Evolutionary conservation across 2,888 invertebrate genomes (phyloP), one percentile per base, ranked within the genome.

Genomic region (Clunio marinus): DNA sequence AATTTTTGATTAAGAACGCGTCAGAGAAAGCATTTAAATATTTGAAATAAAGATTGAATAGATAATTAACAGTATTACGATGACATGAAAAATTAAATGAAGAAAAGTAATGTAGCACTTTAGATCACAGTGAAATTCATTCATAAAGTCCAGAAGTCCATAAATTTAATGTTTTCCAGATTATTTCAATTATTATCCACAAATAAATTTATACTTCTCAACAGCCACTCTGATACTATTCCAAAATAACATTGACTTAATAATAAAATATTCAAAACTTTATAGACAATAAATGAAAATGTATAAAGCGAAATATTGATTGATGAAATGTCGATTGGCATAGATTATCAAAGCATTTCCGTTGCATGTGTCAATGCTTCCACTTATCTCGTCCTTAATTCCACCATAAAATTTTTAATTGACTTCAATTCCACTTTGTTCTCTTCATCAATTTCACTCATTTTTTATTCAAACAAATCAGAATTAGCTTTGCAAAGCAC

Each of bases 241-340:
- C n/a, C n/a, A n/a, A 41, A 41, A 41, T 4, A 32, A 7, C 4
- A 32, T 32, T 32, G 32, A 32, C 32, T 7, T 32, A 8, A 32
- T 32, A 32, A 32, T n/a, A n/a, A 8, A 7, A 5, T 41, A 41
- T n/a, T 41, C 15, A 41, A n/a, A 41, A 41, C 41, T 41, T 41
- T 41, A 41, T 41, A 41, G 41, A 41, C 41, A 41, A 41, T 41
- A 41, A 41, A 41, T 15, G n/a, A n/a, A n/a, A n/a, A n/a, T 41
- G 41, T 41, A 15, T 41, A 10, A 15, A 15, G 15, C 7, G 41
- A 41, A 41, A 15, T 41, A 15, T 41, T 41, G 41, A 41, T 41
- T 41, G 10, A 41, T 3, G 8, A 41, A 41, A 15, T 15, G 41
- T 15, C 10, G 15, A 15, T 41, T 15, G 41, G n/a, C 15, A 10